A percentile compares a stretch with the other conserved stretches of the same genome.
phyloP scores from a whole-genome alignment of 2,888 invertebrate species.

The Eilema caniola region DNA sequence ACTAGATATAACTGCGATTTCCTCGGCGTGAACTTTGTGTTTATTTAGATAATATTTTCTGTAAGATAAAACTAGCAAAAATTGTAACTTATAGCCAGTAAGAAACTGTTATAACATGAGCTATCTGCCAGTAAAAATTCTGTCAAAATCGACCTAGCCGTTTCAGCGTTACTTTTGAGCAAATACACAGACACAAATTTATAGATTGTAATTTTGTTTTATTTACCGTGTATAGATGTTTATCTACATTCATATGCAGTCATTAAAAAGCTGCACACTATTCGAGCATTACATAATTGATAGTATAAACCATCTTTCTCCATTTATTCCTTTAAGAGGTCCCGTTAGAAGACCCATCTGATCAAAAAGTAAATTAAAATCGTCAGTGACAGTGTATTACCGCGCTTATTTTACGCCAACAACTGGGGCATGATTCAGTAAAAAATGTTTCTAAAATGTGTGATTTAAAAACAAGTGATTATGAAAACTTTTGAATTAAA shows the following conservation, averaged over 20 bases:
- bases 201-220: too few species aligned
- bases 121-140: background rate
- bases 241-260: too few species aligned
- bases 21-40: background rate
- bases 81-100: too few species aligned
- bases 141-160: background rate
- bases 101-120: background rate
- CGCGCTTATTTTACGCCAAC: background rate
- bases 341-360: slow-evolving; percentile 28
- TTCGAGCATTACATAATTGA: too few species aligned
- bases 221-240: too few species aligned
- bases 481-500: too few species aligned
- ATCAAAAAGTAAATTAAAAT: background rate
- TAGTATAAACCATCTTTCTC: slow-evolving; percentile 20
- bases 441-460: background rate
- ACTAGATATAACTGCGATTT: background rate
- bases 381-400: background rate
- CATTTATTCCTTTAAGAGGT: slow-evolving; percentile 18
- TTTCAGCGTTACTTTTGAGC: background rate
- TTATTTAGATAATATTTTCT: too few species aligned
- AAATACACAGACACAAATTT: background rate
- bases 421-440: background rate
- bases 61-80: too few species aligned
- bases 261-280: too few species aligned
- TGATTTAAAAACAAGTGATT: background rate